Conservation (phyloP, 2,797 vertebrate genomes). For the Hemitrygon akajei region DNA sequence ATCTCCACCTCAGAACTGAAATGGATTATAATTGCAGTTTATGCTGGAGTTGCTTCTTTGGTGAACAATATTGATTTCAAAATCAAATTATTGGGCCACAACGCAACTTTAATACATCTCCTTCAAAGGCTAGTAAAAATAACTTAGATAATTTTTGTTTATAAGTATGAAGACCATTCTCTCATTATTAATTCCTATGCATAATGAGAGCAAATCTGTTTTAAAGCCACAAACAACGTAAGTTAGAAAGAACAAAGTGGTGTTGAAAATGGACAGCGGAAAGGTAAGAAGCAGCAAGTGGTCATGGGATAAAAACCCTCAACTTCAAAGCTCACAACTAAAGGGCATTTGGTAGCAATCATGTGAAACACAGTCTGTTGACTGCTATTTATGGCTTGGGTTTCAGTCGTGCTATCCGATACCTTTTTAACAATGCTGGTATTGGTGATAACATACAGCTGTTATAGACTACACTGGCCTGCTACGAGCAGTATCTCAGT, state of each 20-base stretch:
- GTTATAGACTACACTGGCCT: constrained; percentile 11
- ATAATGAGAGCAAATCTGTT: not conserved
- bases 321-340: constrained; percentile 27
- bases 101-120: not conserved
- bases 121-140: constrained; percentile 10
- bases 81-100: not conserved
- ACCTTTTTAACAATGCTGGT: constrained; percentile 28
- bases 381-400: constrained; percentile 32
- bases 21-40: constrained; percentile 18
- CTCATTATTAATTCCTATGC: not conserved
- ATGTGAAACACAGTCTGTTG: constrained; percentile 32
- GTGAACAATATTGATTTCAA: constrained; percentile 12
- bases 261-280: not conserved
- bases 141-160: not conserved
- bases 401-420: constrained; percentile 32
- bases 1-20: not conserved
- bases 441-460: constrained; percentile 34
- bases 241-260: not conserved
- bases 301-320: constrained; percentile 29
- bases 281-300: constrained; percentile 28
- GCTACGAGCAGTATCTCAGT: not conserved
- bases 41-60: not conserved
- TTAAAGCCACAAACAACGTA: not conserved
- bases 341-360: constrained; percentile 36
- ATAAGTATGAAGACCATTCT: not conserved